Base-by-base conservation (phyloP, 2,797 vertebrate species). In the Distichodus sexfasciatus region DNA sequence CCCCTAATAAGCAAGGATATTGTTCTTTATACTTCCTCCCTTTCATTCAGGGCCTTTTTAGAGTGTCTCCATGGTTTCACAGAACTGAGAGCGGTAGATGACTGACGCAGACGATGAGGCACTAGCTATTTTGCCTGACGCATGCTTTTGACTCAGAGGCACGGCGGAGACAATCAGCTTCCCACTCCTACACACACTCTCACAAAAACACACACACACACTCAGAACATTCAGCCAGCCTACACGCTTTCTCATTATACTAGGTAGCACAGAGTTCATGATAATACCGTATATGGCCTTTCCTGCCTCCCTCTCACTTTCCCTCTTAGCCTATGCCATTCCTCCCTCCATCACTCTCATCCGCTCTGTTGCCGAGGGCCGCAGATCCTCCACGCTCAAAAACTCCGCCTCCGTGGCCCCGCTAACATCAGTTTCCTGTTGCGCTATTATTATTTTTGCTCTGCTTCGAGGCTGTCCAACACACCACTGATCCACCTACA, bases 61-160 rank as follows among this genome's bases (percentile, higher is more conserved):
- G 41, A 29, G 60, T 59, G 78, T 77, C 69, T 69, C 76, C 68
- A 80, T 80, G 79, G 79, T 80, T 78, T 80, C 74, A 53, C 59
- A 43, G 60, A 69, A 57, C 55, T 47, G 50, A 69, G 59, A 58
- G n/a, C n/a, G 70, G 62, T 67, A 35, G 31, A 15, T n/a, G 69
- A 66, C 55, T 82, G 81, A 84, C 81, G 82, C 71, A 79, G 48
- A 75, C 60, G 63, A 65, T 78, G 77, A 77, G 76, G 61, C 14
- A 24, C 57, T 71, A 41, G 71, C 60, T 75, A 59, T 64, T 79
- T 76, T 75, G 73, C 35, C 68, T 82, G 77, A 78, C 70, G 74
- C 72, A 76, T 54, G 64, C 75, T 80, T 74, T 81, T 79, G 67
- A 76, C 78, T 80, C 65, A 77, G 68, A 81, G 53, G 70, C 78